Conservation (phyloP, 2,797 vertebrate species). For the Amphiprion clarkii region DNA sequence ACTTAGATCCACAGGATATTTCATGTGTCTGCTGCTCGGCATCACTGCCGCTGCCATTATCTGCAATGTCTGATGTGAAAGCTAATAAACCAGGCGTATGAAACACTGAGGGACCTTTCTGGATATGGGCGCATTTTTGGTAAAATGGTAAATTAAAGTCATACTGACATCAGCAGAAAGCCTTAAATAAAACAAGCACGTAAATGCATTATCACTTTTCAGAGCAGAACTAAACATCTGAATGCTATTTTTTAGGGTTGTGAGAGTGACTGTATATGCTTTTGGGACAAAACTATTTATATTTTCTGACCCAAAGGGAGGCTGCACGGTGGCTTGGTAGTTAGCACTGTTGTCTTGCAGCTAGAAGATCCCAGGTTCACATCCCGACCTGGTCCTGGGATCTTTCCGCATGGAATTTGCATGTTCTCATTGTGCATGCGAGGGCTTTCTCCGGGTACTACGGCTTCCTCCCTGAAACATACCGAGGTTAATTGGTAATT, state of each 20-base stretch:
- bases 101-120: slow-evolving; percentile 3
- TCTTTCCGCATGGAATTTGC: too few relatives aligned
- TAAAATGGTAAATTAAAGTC: slow-evolving; percentile 10
- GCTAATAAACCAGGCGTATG: neutral
- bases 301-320: too few relatives aligned
- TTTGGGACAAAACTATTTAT: neutral
- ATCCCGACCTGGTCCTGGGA: too few relatives aligned
- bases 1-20: neutral
- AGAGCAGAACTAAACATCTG: neutral
- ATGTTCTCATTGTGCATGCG: too few relatives aligned
- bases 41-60: slow-evolving; percentile 6
- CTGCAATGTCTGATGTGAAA: slow-evolving; percentile 14
- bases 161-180: slow-evolving; percentile 15
- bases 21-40: slow-evolving; percentile 8
- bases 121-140: neutral
- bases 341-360: too few relatives aligned
- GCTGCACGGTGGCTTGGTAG: too few relatives aligned
- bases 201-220: slow-evolving; percentile 1
- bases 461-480: too few relatives aligned
- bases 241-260: slow-evolving; percentile 3
- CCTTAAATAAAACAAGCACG: slow-evolving; percentile 2
- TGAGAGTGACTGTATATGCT: neutral
- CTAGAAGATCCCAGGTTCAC: too few relatives aligned
- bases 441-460: too few relatives aligned
- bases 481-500: too few relatives aligned